Percentiles rank a stretch among this genome's conserved stretches.
Evolutionary conservation across 2,797 vertebrate genomes (phyloP).

Genomic region (Diceros bicornis): DNA sequence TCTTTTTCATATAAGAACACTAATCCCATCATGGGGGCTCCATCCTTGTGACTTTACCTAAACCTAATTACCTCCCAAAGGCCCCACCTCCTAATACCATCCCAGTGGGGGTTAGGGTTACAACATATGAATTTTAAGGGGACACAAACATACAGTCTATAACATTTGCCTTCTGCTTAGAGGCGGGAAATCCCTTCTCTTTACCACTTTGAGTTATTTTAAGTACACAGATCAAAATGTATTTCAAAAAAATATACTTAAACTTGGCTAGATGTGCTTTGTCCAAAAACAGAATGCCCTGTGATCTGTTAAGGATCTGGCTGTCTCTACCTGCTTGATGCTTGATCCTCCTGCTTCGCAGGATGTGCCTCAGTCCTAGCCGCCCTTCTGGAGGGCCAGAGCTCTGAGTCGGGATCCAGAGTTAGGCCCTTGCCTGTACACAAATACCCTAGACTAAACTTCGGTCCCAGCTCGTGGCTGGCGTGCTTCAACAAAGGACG

Average conservation of each 20-base stretch:
- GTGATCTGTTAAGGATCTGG: neutral
- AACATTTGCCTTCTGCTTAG: neutral
- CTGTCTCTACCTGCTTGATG: neutral
- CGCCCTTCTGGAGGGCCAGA: neutral
- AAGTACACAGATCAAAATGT: constrained; percentile 33
- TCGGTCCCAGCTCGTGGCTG: neutral
- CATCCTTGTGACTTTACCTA: neutral
- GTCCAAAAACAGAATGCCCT: neutral
- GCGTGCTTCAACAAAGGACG: neutral
- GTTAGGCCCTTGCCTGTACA: neutral
- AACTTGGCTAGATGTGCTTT: neutral
- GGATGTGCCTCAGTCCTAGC: neutral
- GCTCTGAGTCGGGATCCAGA: neutral
- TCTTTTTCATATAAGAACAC: neutral
- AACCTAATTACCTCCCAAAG: neutral
- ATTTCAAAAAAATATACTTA: neutral
- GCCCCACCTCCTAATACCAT: neutral
- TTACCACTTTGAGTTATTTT: neutral
- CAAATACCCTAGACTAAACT: neutral
- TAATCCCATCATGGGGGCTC: neutral
- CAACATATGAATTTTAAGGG: neutral
- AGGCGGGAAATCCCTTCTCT: neutral
- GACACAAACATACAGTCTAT: neutral
- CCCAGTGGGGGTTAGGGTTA: neutral
- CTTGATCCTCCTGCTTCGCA: neutral